Base-by-base conservation (phyloP, 2,113 vertebrate genomes). In the Pandion haliaetus region DNA sequence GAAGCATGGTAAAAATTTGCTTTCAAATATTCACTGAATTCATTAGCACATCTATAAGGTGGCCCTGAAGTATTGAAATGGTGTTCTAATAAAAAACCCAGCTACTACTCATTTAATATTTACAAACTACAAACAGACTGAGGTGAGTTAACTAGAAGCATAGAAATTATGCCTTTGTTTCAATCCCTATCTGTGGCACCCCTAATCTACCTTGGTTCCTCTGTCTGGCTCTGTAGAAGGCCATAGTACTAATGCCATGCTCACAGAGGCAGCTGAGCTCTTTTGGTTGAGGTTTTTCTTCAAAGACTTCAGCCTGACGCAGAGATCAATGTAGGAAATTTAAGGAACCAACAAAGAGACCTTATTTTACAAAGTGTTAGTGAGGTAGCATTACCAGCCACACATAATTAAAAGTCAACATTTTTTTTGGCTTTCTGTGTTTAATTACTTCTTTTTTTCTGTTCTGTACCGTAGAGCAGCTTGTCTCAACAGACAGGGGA, bases 91-190 rank as follows among this genome's bases (percentile, higher is more conserved):
- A 13, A 38, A 90, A 89, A 82, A n/a, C 0, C 0, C 3, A 42
- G 3, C 17, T 44, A 44, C 0, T 1, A 36, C 4, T 65, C 8
- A 34, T 10, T 0, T 2, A 76, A 80, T 63, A 83, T 67, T 76
- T 62, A 23, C 40, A 61, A 82, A 32, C 17, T 57, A 38, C 47
- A 72, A 73, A 17, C 25, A 47, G 18, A 36, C 19, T 45, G 4
- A 25, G 23, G 12, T 29, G 50, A 65, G 11, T 28, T 86, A 83
- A 69, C 14, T 54, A 36, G 31, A 67, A 67, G 16, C 5, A 76
- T 5, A 16, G 29, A 21, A 84, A 81, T 58, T 12, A 69, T 1
- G 1, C 49, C n/a, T 73, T 58, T 72, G 24, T 34, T 82, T 76
- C 67, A 58, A 19, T n/a, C 9, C 10, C 10, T 47, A 6, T 19